These are phyloP conservation scores for Agelas oroides DNA, from an alignment of 37 sponge, comb jelly and placozoan genomes.

Conservation along the genomic window DNA sequence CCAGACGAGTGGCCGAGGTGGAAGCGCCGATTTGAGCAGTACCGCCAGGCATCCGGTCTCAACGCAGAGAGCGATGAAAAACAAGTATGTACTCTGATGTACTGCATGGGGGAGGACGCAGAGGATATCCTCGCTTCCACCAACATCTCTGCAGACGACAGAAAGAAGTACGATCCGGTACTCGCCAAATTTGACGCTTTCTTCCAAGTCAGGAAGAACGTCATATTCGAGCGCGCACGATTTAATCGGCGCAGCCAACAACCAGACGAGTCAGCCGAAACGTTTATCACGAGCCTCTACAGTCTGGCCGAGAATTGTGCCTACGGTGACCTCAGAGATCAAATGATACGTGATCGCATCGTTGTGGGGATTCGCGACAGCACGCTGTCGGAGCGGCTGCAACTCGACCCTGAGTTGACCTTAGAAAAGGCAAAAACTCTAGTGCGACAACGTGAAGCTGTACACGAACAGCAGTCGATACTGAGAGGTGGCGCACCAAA, in stretches of 20 bases:
- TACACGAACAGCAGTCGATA: constrained; percentile 34
- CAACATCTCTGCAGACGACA: constrained; percentile 26
- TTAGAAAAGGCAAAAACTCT: constrained; percentile 44
- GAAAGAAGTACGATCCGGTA: constrained; percentile 29
- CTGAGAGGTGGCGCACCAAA: constrained; percentile 4
- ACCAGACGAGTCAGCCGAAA: constrained; percentile 16
- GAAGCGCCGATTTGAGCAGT: constrained; percentile 29
- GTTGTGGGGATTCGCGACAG: constrained; percentile 46
- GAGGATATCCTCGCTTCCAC: constrained; percentile 34
- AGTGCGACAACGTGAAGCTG: constrained; percentile 37
- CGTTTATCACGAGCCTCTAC: constrained; percentile 36
- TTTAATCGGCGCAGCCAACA: constrained; percentile 35
- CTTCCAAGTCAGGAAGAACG: constrained; percentile 35
- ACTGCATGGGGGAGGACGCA: constrained; percentile 54
- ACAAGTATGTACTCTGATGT: constrained; percentile 45
- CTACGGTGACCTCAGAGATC: constrained; percentile 19
- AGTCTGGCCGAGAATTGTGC: constrained; percentile 18
- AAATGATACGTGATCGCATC: constrained; percentile 41
- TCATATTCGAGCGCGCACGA: constrained; percentile 34
- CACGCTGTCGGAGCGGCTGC: constrained; percentile 28
- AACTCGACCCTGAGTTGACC: constrained; percentile 32
- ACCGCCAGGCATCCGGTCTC: constrained; percentile 41
- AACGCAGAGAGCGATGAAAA: constrained; percentile 6
- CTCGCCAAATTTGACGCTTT: constrained; percentile 31
- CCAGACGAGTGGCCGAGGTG: constrained; percentile 39